Conservation (phyloP, 2,888 invertebrate genomes). For the Sisyra nigra region DNA sequence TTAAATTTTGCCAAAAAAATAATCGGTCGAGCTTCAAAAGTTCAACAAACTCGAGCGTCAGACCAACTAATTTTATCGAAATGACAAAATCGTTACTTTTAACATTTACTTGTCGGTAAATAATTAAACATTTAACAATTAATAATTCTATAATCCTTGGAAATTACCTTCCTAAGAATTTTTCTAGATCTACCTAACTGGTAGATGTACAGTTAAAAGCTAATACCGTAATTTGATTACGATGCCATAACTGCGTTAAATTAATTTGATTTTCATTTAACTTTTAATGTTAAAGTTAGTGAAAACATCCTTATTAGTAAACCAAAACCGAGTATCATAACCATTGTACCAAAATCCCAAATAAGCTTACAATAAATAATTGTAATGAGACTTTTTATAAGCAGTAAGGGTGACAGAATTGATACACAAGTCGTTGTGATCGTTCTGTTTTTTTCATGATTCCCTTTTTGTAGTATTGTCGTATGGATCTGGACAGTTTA, state of each 20-base stretch:
- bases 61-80: conserved; percentile 10
- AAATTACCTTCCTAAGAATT: conserved; percentile 34
- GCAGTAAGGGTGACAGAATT: conserved; percentile 92
- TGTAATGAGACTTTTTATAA: conserved; percentile 34
- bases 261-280: neutral
- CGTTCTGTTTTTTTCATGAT: conserved; percentile 99
- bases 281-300: neutral
- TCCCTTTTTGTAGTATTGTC: conserved; percentile 98
- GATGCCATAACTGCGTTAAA: conserved; percentile 1
- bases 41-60: conserved; percentile 18
- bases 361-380: conserved; percentile 10
- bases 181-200: conserved; percentile 17
- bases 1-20: conserved; percentile 8
- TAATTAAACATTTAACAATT: conserved; percentile 18
- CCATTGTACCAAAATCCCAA: conserved; percentile 3
- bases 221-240: conserved; percentile 8
- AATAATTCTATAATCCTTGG: conserved; percentile 21
- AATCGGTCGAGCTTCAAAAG: conserved; percentile 19
- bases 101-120: conserved; percentile 24
- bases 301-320: neutral
- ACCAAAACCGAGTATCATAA: conserved; percentile 1
- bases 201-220: conserved; percentile 10
- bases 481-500: conserved; percentile 90
- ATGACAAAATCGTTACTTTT: conserved; percentile 1
- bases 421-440: conserved; percentile 95